phyloP scores from a whole-genome alignment of 2,888 invertebrate species.

The Petrolisthes manimaculis region DNA sequence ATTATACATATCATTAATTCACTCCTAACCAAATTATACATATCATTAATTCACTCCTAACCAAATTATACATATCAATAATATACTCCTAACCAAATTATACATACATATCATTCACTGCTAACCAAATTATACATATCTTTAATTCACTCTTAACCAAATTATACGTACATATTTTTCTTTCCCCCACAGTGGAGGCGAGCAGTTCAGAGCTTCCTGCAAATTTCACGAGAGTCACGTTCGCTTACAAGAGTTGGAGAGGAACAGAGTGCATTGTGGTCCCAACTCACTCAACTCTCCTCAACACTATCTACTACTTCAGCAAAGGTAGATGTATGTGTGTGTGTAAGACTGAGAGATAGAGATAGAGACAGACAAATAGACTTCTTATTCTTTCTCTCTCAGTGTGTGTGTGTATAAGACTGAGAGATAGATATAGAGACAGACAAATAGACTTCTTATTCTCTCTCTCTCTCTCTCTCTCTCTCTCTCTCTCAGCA shows the following conservation, averaged over 20 bases:
- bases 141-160: neutral
- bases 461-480: neutral
- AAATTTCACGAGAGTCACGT: conserved; percentile 64
- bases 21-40: neutral
- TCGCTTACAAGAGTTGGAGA: conserved; percentile 62
- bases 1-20: neutral
- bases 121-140: neutral
- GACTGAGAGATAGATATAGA: too few species aligned
- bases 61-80: neutral
- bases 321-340: conserved; percentile 5
- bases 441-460: neutral
- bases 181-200: conserved; percentile 58
- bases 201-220: conserved; percentile 65
- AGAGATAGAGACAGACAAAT: too few species aligned
- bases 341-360: too few species aligned
- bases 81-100: neutral
- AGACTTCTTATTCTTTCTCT: neutral
- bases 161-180: neutral
- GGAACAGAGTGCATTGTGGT: conserved; percentile 60
- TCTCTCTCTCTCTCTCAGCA: neutral
- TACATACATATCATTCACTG: neutral
- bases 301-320: conserved; percentile 29
- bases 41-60: neutral
- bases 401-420: too few species aligned
- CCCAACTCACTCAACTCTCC: conserved; percentile 31